Evolutionary conservation across 2,113 vertebrate species (phyloP).

Genomic region (Galemys pyrenaicus): DNA sequence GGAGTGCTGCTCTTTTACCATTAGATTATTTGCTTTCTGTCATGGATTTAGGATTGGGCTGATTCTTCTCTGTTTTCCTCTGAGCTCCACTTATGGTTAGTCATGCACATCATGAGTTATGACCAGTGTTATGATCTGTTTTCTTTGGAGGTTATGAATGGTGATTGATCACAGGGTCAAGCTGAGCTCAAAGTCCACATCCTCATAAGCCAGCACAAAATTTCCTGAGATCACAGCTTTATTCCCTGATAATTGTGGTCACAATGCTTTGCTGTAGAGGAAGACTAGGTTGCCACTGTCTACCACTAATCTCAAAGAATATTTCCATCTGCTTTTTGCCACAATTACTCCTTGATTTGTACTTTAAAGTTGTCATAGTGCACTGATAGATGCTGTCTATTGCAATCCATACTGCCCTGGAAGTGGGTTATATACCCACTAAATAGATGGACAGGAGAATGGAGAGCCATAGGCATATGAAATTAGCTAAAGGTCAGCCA

Average conservation of each 20-base stretch:
- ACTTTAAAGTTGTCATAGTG: background rate
- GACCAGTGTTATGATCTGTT: rapidly evolving
- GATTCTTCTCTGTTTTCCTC: background rate
- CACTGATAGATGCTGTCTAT: background rate
- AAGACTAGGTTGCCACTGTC: background rate
- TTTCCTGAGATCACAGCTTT: background rate
- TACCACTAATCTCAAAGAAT: background rate
- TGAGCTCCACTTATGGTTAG: background rate
- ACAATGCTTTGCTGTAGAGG: background rate
- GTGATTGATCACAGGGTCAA: background rate
- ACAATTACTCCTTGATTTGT: background rate
- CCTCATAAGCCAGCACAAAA: background rate
- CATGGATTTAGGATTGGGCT: no score
- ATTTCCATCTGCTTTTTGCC: background rate
- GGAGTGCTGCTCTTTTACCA: background rate
- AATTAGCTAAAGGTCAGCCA: background rate
- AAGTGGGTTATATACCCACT: background rate
- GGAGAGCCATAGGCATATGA: background rate
- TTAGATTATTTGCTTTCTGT: background rate
- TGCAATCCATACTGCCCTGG: background rate
- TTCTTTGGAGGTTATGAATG: background rate
- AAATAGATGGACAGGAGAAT: background rate
- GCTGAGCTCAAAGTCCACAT: background rate
- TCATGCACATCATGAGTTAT: background rate
- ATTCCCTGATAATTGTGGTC: background rate